A percentile compares a stretch with the other conserved stretches of the same genome.
phyloP scores from a whole-genome alignment of 2,888 invertebrate genomes.

The Tortrix viridana region DNA sequence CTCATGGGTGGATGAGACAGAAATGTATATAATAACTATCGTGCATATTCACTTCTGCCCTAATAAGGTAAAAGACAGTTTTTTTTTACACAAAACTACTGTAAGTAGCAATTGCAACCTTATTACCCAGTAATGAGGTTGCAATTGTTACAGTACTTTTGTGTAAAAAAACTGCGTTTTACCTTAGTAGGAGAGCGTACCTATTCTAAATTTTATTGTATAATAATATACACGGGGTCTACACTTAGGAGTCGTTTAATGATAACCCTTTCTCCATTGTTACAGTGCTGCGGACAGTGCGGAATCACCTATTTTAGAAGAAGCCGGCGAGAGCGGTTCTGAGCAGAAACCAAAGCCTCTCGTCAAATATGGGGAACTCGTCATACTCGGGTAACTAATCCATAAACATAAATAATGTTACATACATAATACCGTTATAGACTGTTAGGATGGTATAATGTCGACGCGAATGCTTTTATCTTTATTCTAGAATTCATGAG shows the following conservation, averaged over 20 bases:
- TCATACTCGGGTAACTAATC: slow-evolving; percentile 93
- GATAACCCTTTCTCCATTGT: slow-evolving; percentile 46
- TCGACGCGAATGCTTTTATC: too few species aligned
- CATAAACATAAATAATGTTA: slow-evolving; percentile 22
- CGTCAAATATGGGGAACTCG: slow-evolving; percentile 96
- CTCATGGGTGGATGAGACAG: slow-evolving; percentile 51
- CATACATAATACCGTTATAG: slow-evolving; percentile 5
- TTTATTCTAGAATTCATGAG: too few species aligned
- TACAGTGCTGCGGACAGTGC: slow-evolving; percentile 83
- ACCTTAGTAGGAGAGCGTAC: too few species aligned
- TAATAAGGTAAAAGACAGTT: too few species aligned
- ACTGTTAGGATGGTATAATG: neutral
- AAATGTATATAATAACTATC: neutral
- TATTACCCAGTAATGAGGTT: too few species aligned
- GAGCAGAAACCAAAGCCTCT: slow-evolving; percentile 90
- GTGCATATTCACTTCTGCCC: neutral
- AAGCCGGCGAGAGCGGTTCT: slow-evolving; percentile 89
- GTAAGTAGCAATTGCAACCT: too few species aligned
- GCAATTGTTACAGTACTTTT: too few species aligned
- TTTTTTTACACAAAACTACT: too few species aligned
- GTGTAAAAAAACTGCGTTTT: too few species aligned
- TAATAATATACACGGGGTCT: neutral
- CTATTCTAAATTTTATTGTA: neutral
- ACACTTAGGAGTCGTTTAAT: neutral
- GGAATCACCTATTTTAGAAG: slow-evolving; percentile 91